These are phyloP conservation scores for Caenorhabditis wallacei DNA, from an alignment of 2,888 invertebrate genomes.

Conservation along the genomic window DNA sequence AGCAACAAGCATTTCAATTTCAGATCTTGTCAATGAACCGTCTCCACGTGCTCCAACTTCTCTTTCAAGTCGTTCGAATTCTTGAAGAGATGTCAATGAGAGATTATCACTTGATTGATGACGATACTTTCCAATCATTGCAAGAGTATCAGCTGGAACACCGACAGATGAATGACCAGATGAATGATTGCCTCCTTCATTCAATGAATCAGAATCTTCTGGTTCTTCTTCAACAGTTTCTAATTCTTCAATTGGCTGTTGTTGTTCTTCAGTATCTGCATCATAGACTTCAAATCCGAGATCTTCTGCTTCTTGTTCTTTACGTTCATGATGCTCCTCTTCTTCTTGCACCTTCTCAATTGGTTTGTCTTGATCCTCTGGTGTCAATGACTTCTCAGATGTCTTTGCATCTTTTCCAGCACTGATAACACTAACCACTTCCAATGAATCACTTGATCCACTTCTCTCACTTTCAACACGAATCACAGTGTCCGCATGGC, in stretches of 20 bases:
- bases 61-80: constrained; percentile 82
- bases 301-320: constrained; percentile 48
- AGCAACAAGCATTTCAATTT: constrained; percentile 75
- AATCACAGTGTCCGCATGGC: constrained; percentile 72
- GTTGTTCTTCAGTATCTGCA: constrained; percentile 52
- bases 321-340: constrained; percentile 27
- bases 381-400: constrained; percentile 28
- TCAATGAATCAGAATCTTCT: constrained; percentile 76
- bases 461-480: constrained; percentile 57
- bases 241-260: constrained; percentile 62
- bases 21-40: constrained; percentile 75
- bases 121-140: constrained; percentile 71
- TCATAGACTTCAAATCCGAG: constrained; percentile 70
- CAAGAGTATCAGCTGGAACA: constrained; percentile 68
- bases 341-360: constrained; percentile 19
- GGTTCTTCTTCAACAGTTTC: constrained; percentile 79
- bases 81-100: constrained; percentile 78
- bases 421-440: constrained; percentile 61
- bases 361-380: constrained; percentile 35
- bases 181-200: constrained; percentile 67
- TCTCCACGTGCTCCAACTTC: constrained; percentile 76
- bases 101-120: constrained; percentile 77
- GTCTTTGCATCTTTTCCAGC: constrained; percentile 49
- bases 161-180: constrained; percentile 74
- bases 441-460: constrained; percentile 67